Percentiles rank a stretch among this genome's conserved stretches.
These are phyloP conservation scores for Silurus aristotelis DNA, from an alignment of 2,797 vertebrate genomes.

Conservation along the genomic window DNA sequence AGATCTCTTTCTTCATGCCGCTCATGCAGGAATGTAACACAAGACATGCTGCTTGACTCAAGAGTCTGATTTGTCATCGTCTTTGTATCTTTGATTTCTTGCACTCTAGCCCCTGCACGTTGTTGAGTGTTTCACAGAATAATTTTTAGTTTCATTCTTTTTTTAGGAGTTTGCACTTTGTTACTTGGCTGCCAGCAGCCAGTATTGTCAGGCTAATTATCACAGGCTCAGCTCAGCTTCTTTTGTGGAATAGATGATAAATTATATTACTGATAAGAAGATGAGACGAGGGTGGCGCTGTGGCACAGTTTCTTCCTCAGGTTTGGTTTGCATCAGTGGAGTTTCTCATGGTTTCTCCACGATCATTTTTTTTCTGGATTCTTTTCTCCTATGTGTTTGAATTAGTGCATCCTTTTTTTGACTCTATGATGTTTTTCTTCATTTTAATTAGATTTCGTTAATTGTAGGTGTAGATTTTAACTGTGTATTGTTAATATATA, in stretches of 20 bases:
- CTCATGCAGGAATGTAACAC: constrained; percentile 3
- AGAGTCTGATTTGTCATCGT: constrained; percentile 26
- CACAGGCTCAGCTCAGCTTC: constrained; percentile 28
- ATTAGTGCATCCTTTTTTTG: neutral
- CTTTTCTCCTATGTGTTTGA: neutral
- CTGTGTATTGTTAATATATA: neutral
- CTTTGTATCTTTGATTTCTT: constrained; percentile 20
- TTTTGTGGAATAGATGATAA: constrained; percentile 34
- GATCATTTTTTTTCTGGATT: neutral
- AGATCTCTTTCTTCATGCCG: neutral
- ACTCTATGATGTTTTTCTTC: neutral
- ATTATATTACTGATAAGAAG: constrained; percentile 43
- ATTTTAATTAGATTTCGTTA: neutral
- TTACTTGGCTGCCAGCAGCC: constrained; percentile 14
- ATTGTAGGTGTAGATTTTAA: neutral
- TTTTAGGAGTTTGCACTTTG: constrained; percentile 5
- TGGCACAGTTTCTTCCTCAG: neutral
- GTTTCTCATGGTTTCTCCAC: constrained; percentile 11
- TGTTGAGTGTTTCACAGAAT: constrained; percentile 21
- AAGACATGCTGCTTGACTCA: neutral
- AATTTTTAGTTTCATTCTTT: neutral
- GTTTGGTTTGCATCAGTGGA: neutral
- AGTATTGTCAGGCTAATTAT: constrained; percentile 42
- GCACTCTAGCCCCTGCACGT: neutral
- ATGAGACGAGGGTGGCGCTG: constrained; percentile 7